Percentiles rank a stretch among this genome's conserved stretches.
These are phyloP conservation scores for Amorpha juglandis DNA, from an alignment of 2,888 invertebrate species.

Conservation along the genomic window DNA sequence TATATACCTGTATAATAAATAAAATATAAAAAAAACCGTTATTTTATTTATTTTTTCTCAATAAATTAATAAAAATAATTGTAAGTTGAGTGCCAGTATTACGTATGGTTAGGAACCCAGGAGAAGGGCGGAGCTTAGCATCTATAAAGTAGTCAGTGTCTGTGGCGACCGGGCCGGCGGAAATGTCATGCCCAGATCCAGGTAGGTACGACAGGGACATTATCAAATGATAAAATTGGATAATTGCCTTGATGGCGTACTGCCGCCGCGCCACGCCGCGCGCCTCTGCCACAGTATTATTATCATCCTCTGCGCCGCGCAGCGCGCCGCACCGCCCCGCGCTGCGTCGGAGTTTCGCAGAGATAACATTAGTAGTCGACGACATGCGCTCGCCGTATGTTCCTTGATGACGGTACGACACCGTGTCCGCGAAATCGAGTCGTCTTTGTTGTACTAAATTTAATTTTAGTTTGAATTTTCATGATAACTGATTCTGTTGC, in stretches of 20 bases:
- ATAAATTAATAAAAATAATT: too few relatives aligned
- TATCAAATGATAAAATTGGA: constrained; percentile 38
- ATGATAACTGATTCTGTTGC: background rate
- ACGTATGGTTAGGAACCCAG: too few relatives aligned
- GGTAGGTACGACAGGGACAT: background rate
- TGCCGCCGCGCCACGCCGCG: constrained; percentile 10
- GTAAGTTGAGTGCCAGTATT: too few relatives aligned
- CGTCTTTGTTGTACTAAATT: background rate
- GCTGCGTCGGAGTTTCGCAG: background rate
- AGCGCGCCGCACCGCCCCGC: background rate
- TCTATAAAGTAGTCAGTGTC: too few relatives aligned
- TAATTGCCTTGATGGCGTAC: too few relatives aligned
- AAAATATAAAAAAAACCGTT: too few relatives aligned
- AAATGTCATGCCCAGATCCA: background rate
- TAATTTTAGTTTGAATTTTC: constrained; percentile 8
- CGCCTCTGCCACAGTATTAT: too few relatives aligned
- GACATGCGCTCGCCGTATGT: constrained; percentile 33
- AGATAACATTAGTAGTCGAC: constrained; percentile 26
- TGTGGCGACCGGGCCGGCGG: too few relatives aligned
- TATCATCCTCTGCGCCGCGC: too few relatives aligned
- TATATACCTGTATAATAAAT: too few relatives aligned
- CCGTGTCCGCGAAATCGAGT: background rate
- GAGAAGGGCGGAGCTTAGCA: too few relatives aligned
- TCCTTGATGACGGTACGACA: background rate
- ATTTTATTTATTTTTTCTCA: too few relatives aligned